Conservation (phyloP, 2,888 invertebrate genomes). For the Desoria tigrina region DNA sequence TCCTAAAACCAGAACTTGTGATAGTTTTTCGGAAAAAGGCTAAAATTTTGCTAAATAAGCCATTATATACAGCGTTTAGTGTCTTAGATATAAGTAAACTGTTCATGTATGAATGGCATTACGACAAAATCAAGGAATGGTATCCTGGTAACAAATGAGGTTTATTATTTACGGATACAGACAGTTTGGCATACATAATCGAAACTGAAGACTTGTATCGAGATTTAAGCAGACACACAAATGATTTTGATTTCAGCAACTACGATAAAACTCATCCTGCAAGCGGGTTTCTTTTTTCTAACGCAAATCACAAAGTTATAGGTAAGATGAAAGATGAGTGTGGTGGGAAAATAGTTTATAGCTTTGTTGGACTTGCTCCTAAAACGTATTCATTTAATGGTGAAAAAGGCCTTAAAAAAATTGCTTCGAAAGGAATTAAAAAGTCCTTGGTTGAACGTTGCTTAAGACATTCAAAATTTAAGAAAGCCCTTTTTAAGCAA, state of each 20-base stretch:
- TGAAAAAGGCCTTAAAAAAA: conserved; percentile 14
- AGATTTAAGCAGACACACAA: conserved; percentile 11
- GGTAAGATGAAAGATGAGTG: conserved; percentile 53
- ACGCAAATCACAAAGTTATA: conserved; percentile 45
- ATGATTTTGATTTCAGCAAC: conserved; percentile 33
- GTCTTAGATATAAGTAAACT: conserved; percentile 27
- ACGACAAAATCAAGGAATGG: conserved; percentile 26
- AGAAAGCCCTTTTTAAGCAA: conserved; percentile 16
- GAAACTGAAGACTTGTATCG: conserved; percentile 30
- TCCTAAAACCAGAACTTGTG: not conserved
- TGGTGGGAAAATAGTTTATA: conserved; percentile 30
- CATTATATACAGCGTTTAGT: conserved; percentile 23
- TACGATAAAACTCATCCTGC: conserved; percentile 26
- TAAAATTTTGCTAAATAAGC: no score
- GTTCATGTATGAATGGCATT: conserved; percentile 27
- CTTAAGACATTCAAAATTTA: conserved; percentile 14
- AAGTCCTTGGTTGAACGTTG: conserved; percentile 15
- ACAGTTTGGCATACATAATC: conserved; percentile 41
- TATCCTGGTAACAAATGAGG: conserved; percentile 17
- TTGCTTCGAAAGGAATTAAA: conserved; percentile 35
- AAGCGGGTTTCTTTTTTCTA: conserved; percentile 11
- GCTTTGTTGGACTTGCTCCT: conserved; percentile 49
- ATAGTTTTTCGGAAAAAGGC: not conserved
- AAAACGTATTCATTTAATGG: conserved; percentile 31
- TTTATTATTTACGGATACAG: conserved; percentile 34